A percentile compares a stretch with the other conserved stretches of the same genome.
These are phyloP conservation scores for Panonychus citri DNA, from an alignment of 1,140 invertebrate species.

Conservation along the genomic window DNA sequence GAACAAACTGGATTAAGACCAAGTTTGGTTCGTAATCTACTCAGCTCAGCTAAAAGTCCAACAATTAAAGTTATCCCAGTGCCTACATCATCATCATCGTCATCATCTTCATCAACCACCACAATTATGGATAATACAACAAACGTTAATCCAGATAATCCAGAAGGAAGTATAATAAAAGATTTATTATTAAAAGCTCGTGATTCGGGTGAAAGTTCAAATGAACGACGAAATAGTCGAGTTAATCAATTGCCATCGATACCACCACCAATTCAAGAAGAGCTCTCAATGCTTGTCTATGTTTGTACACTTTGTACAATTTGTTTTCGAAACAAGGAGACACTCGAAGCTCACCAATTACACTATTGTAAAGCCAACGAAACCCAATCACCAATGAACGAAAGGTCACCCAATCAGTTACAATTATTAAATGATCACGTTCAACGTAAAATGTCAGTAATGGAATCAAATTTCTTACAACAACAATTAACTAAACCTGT, in stretches of 20 bases:
- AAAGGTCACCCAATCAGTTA: background rate
- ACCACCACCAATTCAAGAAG: background rate
- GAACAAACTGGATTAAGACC: background rate
- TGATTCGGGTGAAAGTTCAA: slow-evolving; percentile 12
- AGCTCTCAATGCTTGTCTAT: background rate
- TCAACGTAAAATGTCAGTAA: slow-evolving; percentile 1
- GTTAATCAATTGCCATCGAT: too few relatives aligned
- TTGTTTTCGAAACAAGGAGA: slow-evolving; percentile 38
- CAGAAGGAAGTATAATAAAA: slow-evolving; percentile 54
- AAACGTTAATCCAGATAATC: slow-evolving; percentile 21
- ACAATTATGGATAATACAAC: background rate
- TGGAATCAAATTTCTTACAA: background rate
- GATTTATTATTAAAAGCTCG: slow-evolving; percentile 48
- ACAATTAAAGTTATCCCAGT: background rate
- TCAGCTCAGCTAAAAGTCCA: slow-evolving; percentile 3
- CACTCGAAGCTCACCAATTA: slow-evolving; percentile 38
- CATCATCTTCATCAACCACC: background rate
- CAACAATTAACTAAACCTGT: slow-evolving; percentile 1
- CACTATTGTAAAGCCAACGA: slow-evolving; percentile 37
- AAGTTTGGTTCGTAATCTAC: slow-evolving; percentile 4
- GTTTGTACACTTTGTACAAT: slow-evolving; percentile 30
- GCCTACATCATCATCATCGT: background rate
- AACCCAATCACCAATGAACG: background rate
- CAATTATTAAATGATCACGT: slow-evolving; percentile 1
- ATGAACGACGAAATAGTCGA: background rate